Conservation (phyloP, 2,888 invertebrate genomes). For the Hedychridium roseum region DNA sequence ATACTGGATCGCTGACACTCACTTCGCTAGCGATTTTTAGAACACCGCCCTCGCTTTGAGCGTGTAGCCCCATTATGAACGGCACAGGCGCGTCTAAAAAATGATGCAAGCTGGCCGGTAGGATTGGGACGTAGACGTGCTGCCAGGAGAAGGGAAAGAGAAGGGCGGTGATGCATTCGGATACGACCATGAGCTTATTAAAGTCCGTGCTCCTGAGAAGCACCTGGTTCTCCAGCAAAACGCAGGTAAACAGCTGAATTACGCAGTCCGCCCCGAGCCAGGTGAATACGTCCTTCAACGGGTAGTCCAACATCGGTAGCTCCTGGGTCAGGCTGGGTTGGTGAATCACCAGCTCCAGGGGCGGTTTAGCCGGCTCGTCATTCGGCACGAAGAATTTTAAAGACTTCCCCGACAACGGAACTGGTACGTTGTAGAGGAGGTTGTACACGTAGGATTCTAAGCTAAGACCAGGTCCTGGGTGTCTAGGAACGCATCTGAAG, state of each 20-base stretch:
- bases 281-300: slow-evolving; percentile 86
- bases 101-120: slow-evolving; percentile 93
- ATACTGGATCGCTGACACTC: slow-evolving; percentile 18
- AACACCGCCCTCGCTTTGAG: slow-evolving; percentile 61
- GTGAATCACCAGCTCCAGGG: slow-evolving; percentile 71
- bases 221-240: slow-evolving; percentile 95
- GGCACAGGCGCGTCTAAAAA: slow-evolving; percentile 99
- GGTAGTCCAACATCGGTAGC: slow-evolving; percentile 93
- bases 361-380: slow-evolving; percentile 59
- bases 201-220: slow-evolving; percentile 93
- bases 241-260: slow-evolving; percentile 92
- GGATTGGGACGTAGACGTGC: slow-evolving; percentile 98
- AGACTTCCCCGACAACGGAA: slow-evolving; percentile 89
- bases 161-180: slow-evolving; percentile 90
- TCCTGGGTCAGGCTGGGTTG: slow-evolving; percentile 82
- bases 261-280: slow-evolving; percentile 92
- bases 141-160: slow-evolving; percentile 97
- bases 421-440: slow-evolving; percentile 90
- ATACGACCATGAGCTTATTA: slow-evolving; percentile 94
- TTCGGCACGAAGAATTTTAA: slow-evolving; percentile 66
- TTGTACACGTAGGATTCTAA: slow-evolving; percentile 96
- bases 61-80: slow-evolving; percentile 92
- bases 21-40: slow-evolving; percentile 65
- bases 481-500: slow-evolving; percentile 78
- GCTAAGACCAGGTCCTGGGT: slow-evolving; percentile 79